These are phyloP conservation scores for Crotalus helleri DNA, from an alignment of 2,113 vertebrate species.

Conservation along the genomic window DNA sequence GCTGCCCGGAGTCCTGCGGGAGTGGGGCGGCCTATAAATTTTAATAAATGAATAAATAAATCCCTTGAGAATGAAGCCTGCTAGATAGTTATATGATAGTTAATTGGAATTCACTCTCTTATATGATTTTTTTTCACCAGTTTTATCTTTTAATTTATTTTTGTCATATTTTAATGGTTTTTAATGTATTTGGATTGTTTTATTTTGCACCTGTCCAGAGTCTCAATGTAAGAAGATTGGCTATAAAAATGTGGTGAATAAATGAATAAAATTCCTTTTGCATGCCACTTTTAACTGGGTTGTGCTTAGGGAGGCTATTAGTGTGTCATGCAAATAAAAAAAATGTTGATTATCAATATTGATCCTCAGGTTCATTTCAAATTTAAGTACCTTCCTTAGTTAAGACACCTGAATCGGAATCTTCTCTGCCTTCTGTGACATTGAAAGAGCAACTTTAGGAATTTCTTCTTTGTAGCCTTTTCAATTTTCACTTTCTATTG, in stretches of 20 bases:
- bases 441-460: not conserved
- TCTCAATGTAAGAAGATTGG: not conserved
- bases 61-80: not conserved
- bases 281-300: not conserved
- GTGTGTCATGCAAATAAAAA: not conserved
- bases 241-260: not conserved
- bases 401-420: not conserved
- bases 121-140: not conserved
- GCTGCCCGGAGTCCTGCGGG: too few species aligned
- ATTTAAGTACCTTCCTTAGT: not conserved
- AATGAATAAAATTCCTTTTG: not conserved
- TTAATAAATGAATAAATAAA: too few species aligned
- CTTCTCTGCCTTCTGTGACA: not conserved
- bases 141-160: not conserved
- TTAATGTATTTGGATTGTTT: not conserved
- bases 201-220: not conserved
- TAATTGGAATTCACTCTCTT: not conserved
- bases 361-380: not conserved
- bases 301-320: not conserved
- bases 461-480: not conserved
- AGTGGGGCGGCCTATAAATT: too few species aligned
- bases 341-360: not conserved
- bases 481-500: not conserved
- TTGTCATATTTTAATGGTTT: not conserved
- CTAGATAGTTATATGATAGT: not conserved